Evolutionary conservation across 2,888 invertebrate species (phyloP), one percentile per base, ranked within the genome.

Genomic region (Agrotis clavis): DNA sequence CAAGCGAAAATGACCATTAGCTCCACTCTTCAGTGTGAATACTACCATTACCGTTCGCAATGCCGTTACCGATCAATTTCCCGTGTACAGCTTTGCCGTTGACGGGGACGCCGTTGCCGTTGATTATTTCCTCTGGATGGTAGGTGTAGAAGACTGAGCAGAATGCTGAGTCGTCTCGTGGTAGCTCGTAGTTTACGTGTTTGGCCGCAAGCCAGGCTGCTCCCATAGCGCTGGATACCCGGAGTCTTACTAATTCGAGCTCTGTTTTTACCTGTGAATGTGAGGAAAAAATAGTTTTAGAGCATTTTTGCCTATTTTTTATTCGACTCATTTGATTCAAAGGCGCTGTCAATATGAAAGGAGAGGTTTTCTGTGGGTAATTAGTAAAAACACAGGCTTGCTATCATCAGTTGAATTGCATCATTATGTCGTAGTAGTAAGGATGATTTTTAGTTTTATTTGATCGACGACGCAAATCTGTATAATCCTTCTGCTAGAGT

Each of bases 181-280:
- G 97, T 66, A 98, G 92, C 13, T 96, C 91, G 85, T 97, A 97
- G 67, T 97, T 91, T 0, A 98, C 94, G 74, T 97, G 97, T 87
- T 98, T 98, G 0, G 98, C 98, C 0, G 98, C 99, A 50, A 99
- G 94, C 94, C 98, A 98, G 0, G 98, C 98, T 0, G 99, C 99
- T 0, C 99, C 99, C 82, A 98, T 95, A 0, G 99, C 99, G 80
- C 98, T 97, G 0, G 98, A 97, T 0, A 97, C 97, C 18, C 97
- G 98, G 19, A 99, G 96, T 21, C 96, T 96, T 18, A 98, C 95
- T 14, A 99, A 80, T 77, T 97, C 97, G 0, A 97, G 87, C 74
- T 96, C 96, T 51, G 94, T 91, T 68, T 89, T 92, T 13, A 96
- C 89, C 96, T 96, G 93, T 30, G 84, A 81, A 16, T 21, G 1